Evolutionary conservation across 1,140 invertebrate genomes (phyloP).

Genomic region (Habropoda laboriosa): DNA sequence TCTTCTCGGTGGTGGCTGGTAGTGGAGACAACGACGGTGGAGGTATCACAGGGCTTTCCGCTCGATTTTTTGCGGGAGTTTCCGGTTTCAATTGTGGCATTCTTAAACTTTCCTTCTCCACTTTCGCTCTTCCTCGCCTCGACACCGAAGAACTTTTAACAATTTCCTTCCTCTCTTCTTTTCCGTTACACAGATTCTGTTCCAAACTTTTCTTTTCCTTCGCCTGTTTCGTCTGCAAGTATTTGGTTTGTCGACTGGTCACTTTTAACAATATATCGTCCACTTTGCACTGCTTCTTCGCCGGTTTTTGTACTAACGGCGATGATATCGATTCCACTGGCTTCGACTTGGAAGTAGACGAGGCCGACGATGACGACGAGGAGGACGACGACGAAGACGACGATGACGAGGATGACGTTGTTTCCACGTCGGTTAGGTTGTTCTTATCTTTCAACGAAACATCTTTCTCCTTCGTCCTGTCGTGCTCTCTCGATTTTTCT

Average conservation of each 20-base stretch:
- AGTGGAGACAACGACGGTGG: conserved; percentile 57
- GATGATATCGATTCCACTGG: not conserved
- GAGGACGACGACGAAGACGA: too few relatives aligned
- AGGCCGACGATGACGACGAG: too few relatives aligned
- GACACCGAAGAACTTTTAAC: conserved; percentile 64
- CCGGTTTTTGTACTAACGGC: conserved; percentile 37
- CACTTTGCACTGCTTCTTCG: conserved; percentile 77
- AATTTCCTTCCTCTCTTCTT: conserved; percentile 57
- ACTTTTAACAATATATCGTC: conserved; percentile 80
- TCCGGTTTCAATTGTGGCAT: conserved; percentile 67
- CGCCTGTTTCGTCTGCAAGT: conserved; percentile 68
- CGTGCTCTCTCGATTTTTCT: conserved; percentile 34
- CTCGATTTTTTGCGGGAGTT: conserved; percentile 45
- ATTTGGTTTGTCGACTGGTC: conserved; percentile 74
- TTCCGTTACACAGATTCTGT: conserved; percentile 68
- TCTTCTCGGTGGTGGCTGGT: conserved; percentile 33
- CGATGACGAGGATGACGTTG: conserved; percentile 19
- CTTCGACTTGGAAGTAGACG: too few relatives aligned
- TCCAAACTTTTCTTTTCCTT: conserved; percentile 71
- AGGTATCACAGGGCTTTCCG: conserved; percentile 57
- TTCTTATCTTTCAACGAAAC: conserved; percentile 62
- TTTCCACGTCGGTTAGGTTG: conserved; percentile 44
- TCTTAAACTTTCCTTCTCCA: conserved; percentile 58
- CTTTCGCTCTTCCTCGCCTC: conserved; percentile 72
- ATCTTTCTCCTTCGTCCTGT: conserved; percentile 47